Evolutionary conservation across 2,113 vertebrate genomes (phyloP).

Genomic region (Panthera uncia): DNA sequence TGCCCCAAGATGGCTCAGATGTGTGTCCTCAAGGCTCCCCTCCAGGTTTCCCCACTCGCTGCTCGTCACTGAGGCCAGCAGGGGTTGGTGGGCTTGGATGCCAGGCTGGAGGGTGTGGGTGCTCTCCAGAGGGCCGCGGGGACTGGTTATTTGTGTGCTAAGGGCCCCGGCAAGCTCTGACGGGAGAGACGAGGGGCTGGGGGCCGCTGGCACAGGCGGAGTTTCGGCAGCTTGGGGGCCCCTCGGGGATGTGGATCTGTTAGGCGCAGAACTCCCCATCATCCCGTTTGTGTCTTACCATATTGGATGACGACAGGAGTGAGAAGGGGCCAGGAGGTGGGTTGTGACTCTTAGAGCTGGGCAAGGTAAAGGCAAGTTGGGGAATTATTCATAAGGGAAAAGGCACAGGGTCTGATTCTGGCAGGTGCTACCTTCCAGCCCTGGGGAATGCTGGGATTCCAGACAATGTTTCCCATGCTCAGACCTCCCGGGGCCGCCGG

Average conservation of each 20-base stretch:
- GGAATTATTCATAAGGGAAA: not conserved
- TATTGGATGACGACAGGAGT: not conserved
- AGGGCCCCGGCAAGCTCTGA: not conserved
- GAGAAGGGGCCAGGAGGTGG: too few relatives aligned
- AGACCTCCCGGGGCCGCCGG: not conserved
- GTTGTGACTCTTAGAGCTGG: not conserved
- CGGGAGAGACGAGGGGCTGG: not conserved
- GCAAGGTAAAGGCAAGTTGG: not conserved
- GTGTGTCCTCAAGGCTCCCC: not conserved
- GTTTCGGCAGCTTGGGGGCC: not conserved
- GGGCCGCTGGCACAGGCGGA: not conserved
- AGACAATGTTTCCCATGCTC: not conserved
- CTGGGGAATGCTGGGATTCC: not conserved
- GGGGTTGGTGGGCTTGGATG: not conserved
- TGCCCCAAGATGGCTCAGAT: not conserved
- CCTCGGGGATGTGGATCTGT: accelerated
- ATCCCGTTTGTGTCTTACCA: not conserved
- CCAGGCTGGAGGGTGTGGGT: not conserved
- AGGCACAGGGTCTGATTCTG: not conserved
- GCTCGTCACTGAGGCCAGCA: not conserved
- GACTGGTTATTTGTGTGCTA: not conserved
- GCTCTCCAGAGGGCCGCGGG: not conserved
- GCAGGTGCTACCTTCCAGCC: not conserved
- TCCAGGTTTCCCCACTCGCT: not conserved
- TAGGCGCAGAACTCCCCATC: not conserved